phyloP scores from a whole-genome alignment of 1,140 invertebrate species.

The Centruroides vittatus region DNA sequence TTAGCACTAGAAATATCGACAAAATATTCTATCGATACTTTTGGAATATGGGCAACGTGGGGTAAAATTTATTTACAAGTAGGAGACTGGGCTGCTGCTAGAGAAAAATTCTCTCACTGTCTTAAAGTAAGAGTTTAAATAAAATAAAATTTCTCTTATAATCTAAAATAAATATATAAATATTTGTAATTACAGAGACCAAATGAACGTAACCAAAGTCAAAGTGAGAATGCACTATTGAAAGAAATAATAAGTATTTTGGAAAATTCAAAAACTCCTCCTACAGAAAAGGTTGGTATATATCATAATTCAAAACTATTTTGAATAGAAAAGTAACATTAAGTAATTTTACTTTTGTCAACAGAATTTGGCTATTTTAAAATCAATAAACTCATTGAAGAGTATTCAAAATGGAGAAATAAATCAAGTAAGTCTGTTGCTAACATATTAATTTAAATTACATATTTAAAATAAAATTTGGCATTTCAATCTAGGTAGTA shows the following conservation, averaged over 20 bases:
- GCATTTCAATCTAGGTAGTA: too few relatives aligned
- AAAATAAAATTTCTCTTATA: too few relatives aligned
- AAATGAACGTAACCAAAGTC: constrained; percentile 1
- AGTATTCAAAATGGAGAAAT: not conserved
- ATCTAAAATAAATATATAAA: too few relatives aligned
- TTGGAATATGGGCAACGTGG: constrained; percentile 68
- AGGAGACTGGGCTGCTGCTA: constrained; percentile 53
- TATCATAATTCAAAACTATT: too few relatives aligned
- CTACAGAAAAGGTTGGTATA: not conserved
- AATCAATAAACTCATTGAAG: not conserved
- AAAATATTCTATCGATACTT: constrained; percentile 60
- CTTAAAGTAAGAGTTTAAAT: constrained; percentile 20
- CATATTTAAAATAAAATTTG: too few relatives aligned
- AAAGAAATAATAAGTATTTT: not conserved
- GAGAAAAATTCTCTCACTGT: constrained; percentile 37
- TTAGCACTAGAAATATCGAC: constrained; percentile 67
- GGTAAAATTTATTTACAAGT: constrained; percentile 63
- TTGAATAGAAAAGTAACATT: too few relatives aligned
- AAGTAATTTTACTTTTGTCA: too few relatives aligned
- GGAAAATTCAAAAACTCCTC: not conserved
- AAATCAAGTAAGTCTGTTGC: not conserved
- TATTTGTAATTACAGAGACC: not conserved
- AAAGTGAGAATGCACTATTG: not conserved
- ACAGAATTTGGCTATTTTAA: not conserved
- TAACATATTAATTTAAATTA: too few relatives aligned